These are phyloP conservation scores for Elymnias hypermnestra DNA, from an alignment of 1,140 invertebrate species.

Conservation along the genomic window DNA sequence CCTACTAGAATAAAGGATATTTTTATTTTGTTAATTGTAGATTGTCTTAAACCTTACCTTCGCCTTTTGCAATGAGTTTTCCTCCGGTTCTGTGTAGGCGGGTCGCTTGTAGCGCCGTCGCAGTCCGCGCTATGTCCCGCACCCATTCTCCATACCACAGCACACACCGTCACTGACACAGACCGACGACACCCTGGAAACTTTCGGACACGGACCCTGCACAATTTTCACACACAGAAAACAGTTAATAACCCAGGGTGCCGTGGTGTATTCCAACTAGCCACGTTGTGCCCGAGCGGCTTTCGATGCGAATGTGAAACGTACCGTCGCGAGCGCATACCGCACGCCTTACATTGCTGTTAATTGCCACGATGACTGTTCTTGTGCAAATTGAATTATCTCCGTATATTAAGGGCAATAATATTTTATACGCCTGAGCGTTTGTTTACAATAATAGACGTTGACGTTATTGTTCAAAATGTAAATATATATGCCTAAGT, in stretches of 20 bases:
- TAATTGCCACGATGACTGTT: conserved; percentile 19
- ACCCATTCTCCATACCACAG: conserved; percentile 67
- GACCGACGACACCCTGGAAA: conserved; percentile 35
- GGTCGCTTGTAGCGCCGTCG: conserved; percentile 61
- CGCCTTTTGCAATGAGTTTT: conserved; percentile 52
- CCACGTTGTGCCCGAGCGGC: conserved; percentile 53
- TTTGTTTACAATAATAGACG: neutral
- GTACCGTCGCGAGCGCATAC: conserved; percentile 56
- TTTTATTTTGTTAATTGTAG: too few species aligned
- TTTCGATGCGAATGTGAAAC: conserved; percentile 61
- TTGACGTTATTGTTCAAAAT: neutral
- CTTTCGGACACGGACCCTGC: conserved; percentile 2
- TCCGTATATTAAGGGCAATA: conserved; percentile 23
- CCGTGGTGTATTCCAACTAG: conserved; percentile 15
- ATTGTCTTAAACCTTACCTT: conserved; percentile 56
- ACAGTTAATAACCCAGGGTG: conserved; percentile 14
- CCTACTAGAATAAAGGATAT: too few species aligned
- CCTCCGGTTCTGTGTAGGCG: conserved; percentile 50
- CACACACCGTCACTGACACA: conserved; percentile 58
- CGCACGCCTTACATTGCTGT: conserved; percentile 27
- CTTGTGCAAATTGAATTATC: conserved; percentile 25
- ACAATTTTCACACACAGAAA: too few species aligned
- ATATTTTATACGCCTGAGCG: conserved; percentile 8
- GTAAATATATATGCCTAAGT: too few species aligned
- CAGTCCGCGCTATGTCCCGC: conserved; percentile 65